Conservation (phyloP, 1,140 invertebrate genomes). For the Drosophila willistoni region DNA sequence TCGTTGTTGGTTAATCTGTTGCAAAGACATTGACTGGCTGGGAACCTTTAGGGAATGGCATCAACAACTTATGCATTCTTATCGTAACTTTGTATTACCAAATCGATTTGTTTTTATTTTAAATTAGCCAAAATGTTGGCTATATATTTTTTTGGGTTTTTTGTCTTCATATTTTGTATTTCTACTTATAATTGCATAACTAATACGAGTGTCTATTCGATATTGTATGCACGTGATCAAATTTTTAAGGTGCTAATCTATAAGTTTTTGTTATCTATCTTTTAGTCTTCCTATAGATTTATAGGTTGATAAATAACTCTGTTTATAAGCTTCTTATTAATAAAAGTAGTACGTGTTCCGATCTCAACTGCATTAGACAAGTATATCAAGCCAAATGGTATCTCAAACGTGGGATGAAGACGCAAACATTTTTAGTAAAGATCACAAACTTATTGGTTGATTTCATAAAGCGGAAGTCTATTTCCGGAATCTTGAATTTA, state of each 20-base stretch:
- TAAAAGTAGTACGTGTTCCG: background rate
- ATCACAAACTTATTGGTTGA: background rate
- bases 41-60: constrained; percentile 33
- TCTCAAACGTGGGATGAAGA: background rate
- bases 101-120: background rate
- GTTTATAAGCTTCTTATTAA: too few species aligned
- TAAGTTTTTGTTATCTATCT: too few species aligned
- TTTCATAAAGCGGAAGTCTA: background rate
- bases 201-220: too few species aligned
- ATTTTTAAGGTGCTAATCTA: too few species aligned
- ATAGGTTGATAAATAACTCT: too few species aligned
- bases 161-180: too few species aligned
- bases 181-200: too few species aligned
- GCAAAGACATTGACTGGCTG: constrained; percentile 37
- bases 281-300: too few species aligned
- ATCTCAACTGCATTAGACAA: background rate
- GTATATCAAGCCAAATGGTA: background rate
- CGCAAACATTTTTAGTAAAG: background rate
- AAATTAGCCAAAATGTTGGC: too few species aligned
- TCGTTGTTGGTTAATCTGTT: constrained; percentile 62
- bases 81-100: background rate
- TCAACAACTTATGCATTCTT: background rate
- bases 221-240: too few species aligned
- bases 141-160: too few species aligned
- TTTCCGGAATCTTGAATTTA: background rate